A percentile compares a stretch with the other conserved stretches of the same genome.
These are phyloP conservation scores for Phalacrocorax brasilianus DNA, from an alignment of 2,113 vertebrate genomes.

Conservation along the genomic window DNA sequence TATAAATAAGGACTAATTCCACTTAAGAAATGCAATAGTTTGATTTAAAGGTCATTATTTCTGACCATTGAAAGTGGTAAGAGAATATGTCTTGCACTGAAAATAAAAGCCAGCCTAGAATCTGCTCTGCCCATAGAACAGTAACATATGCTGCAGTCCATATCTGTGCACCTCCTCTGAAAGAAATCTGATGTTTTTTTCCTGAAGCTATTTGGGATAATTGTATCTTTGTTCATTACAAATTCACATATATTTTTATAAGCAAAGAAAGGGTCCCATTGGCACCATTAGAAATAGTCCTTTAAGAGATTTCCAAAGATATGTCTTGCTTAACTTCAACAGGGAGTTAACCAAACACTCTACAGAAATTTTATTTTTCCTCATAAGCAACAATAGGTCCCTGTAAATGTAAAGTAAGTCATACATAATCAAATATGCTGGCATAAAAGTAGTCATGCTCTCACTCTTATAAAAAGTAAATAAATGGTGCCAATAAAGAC, in stretches of 20 bases:
- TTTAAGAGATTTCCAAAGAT: conserved; percentile 36
- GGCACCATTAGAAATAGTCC: conserved; percentile 7
- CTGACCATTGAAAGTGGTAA: neutral
- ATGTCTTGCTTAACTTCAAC: conserved; percentile 5
- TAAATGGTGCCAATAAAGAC: conserved; percentile 10
- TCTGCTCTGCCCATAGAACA: neutral
- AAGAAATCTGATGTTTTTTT: neutral
- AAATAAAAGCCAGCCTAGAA: neutral
- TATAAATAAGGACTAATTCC: neutral
- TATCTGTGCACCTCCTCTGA: neutral
- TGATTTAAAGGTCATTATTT: neutral
- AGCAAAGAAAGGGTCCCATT: neutral
- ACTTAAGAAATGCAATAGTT: neutral
- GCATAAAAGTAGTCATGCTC: conserved; percentile 1
- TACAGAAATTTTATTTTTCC: conserved; percentile 29
- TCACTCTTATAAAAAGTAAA: conserved; percentile 48
- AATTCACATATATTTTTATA: conserved; percentile 35
- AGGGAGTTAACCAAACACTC: conserved; percentile 15
- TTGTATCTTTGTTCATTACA: conserved; percentile 29
- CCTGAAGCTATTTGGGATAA: conserved; percentile 28
- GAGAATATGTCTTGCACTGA: neutral
- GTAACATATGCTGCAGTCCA: neutral
- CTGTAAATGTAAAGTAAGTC: conserved; percentile 32
- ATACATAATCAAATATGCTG: conserved; percentile 22
- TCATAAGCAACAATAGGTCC: conserved; percentile 24